Evolutionary conservation across 2,888 invertebrate species (phyloP).

Genomic region (Leptinotarsa tumamoca): DNA sequence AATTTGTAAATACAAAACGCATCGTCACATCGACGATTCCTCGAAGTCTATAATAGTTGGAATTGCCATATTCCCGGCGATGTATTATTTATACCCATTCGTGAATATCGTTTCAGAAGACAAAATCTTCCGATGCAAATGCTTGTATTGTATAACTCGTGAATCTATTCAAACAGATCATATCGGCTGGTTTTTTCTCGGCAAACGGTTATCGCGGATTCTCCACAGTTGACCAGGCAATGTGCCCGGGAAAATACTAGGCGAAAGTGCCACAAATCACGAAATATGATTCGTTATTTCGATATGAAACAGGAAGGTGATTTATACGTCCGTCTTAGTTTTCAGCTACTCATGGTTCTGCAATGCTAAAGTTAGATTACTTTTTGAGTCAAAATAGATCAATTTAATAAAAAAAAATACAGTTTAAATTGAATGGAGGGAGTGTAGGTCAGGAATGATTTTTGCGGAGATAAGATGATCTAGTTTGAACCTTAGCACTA

Average conservation of each 20-base stretch:
- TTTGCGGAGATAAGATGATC: too few relatives aligned
- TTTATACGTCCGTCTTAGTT: neutral
- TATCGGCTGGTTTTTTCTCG: constrained; percentile 14
- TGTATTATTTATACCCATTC: constrained; percentile 19
- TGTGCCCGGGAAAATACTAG: constrained; percentile 30
- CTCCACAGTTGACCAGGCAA: constrained; percentile 41
- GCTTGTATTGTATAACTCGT: constrained; percentile 15
- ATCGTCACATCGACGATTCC: constrained; percentile 5
- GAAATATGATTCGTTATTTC: constrained; percentile 40
- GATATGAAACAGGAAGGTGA: constrained; percentile 23
- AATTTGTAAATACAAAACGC: constrained; percentile 11
- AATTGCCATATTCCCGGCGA: neutral
- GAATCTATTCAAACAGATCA: constrained; percentile 10
- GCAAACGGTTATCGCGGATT: constrained; percentile 22
- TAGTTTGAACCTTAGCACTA: too few relatives aligned
- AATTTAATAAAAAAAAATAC: neutral
- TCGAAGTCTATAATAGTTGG: neutral
- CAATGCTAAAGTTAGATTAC: constrained; percentile 14
- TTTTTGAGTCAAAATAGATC: neutral
- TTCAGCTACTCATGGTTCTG: neutral
- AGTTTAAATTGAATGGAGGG: too few relatives aligned
- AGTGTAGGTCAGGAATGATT: too few relatives aligned
- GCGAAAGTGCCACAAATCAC: constrained; percentile 43
- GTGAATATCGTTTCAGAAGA: constrained; percentile 26
- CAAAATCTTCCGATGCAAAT: constrained; percentile 24